Evolutionary conservation across 2,797 vertebrate genomes (phyloP).

Genomic region (Anabacerthia variegaticeps): DNA sequence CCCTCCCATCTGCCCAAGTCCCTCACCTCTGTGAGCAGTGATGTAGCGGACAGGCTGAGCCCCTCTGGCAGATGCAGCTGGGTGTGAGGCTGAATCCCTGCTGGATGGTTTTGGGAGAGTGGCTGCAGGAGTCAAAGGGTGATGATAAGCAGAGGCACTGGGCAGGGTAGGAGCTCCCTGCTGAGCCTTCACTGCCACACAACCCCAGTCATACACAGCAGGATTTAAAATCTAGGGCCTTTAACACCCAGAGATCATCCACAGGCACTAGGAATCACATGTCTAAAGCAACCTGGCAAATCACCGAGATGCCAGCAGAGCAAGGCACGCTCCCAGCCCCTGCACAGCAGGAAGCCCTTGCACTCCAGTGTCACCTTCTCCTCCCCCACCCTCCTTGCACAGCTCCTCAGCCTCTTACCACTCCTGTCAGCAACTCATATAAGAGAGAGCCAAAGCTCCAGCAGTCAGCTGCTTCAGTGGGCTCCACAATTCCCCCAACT

Average conservation of each 20-base stretch:
- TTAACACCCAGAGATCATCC: not conserved
- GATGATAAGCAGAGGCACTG: not conserved
- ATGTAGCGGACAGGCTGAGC: slow-evolving; percentile 87
- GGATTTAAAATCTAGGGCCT: not conserved
- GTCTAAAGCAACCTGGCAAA: not conserved
- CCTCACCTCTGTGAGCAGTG: slow-evolving; percentile 90
- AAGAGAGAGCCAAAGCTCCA: slow-evolving; percentile 96
- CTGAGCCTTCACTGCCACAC: not conserved
- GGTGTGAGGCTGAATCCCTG: slow-evolving; percentile 92
- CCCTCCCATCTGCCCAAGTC: not conserved
- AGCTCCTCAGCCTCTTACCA: slow-evolving; percentile 77
- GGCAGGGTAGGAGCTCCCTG: not conserved
- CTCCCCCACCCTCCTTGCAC: not conserved
- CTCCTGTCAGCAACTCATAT: slow-evolving; percentile 93
- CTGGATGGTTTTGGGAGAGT: slow-evolving; percentile 89
- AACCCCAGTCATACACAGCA: not conserved
- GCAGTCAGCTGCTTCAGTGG: slow-evolving; percentile 94
- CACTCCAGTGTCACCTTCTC: not conserved
- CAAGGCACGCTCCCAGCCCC: not conserved
- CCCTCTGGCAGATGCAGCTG: slow-evolving; percentile 88
- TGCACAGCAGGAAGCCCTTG: not conserved
- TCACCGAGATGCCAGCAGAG: not conserved
- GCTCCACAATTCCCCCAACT: slow-evolving; percentile 87
- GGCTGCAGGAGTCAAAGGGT: slow-evolving; percentile 77
- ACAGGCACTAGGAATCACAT: not conserved